Conservation (phyloP, 2,888 invertebrate species). For the Oithona nana region DNA sequence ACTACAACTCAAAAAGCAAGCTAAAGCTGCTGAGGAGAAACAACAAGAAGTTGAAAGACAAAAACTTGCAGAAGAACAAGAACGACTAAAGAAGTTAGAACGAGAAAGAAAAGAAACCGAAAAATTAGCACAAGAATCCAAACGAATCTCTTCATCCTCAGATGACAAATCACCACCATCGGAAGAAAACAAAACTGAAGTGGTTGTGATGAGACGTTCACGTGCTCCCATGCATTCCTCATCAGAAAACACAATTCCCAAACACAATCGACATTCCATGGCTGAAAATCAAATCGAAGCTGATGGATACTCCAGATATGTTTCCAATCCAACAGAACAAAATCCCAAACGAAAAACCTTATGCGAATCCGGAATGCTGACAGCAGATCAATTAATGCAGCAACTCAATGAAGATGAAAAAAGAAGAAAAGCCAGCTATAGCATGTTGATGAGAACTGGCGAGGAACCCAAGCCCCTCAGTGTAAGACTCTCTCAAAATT, state of each 20-base stretch:
- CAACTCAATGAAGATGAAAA: slow-evolving; percentile 7
- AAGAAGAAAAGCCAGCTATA: slow-evolving; percentile 13
- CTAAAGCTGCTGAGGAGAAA: not conserved
- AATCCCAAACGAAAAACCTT: not conserved
- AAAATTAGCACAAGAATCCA: too few relatives aligned
- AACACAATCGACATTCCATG: not conserved
- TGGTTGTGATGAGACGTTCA: too few relatives aligned
- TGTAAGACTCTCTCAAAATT: too few relatives aligned
- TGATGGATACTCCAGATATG: not conserved
- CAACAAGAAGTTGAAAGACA: not conserved
- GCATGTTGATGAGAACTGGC: slow-evolving; percentile 10
- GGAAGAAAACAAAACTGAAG: too few relatives aligned
- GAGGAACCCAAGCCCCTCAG: not conserved
- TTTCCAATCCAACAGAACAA: not conserved
- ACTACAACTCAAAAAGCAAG: too few relatives aligned
- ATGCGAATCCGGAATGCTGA: not conserved
- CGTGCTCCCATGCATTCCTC: not conserved
- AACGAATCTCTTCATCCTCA: too few relatives aligned
- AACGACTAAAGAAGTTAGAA: not conserved
- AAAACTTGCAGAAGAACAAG: not conserved
- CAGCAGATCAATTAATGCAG: slow-evolving; percentile 22
- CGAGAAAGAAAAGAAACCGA: too few relatives aligned
- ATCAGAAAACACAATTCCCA: not conserved
- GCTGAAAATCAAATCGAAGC: not conserved
- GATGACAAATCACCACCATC: too few relatives aligned